A percentile compares a stretch with the other conserved stretches of the same genome.
phyloP scores from a whole-genome alignment of 2,113 vertebrate genomes.

The Speoplatyrhinus poulsoni region DNA sequence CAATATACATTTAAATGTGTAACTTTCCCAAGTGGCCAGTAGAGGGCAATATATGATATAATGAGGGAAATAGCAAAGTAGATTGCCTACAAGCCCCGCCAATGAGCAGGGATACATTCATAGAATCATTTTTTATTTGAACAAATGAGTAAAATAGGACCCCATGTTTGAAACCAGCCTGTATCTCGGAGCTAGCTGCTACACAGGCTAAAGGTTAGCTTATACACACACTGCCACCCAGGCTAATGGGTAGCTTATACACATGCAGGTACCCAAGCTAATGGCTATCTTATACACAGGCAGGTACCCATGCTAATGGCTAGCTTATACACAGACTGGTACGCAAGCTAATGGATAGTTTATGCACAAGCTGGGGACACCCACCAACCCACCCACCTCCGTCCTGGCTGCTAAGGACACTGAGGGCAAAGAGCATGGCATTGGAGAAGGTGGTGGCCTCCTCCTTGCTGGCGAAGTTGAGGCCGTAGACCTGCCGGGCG shows the following conservation, averaged over 20 bases:
- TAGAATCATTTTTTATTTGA: too few relatives aligned
- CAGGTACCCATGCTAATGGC: neutral
- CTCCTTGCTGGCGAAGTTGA: slow-evolving; percentile 80
- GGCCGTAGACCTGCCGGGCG: slow-evolving; percentile 79
- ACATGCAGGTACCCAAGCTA: neutral
- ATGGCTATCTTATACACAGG: neutral
- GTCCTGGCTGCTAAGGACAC: slow-evolving; percentile 76
- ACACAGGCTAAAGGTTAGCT: neutral
- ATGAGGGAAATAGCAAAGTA: neutral
- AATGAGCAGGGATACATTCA: too few relatives aligned
- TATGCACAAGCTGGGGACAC: too few relatives aligned
- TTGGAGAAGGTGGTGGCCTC: slow-evolving; percentile 80
- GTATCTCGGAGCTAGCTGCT: too few relatives aligned
- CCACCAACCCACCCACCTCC: slow-evolving; percentile 13
- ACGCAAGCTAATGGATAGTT: too few relatives aligned
- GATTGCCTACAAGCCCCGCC: neutral
- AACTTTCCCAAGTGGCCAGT: neutral
- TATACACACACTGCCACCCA: neutral
- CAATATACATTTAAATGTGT: too few relatives aligned
- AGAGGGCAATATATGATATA: slow-evolving; percentile 9
- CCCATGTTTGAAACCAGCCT: too few relatives aligned
- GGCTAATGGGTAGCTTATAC: neutral
- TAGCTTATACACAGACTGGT: neutral
- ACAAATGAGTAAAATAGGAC: too few relatives aligned
- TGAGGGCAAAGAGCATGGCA: slow-evolving; percentile 80